Base-by-base conservation (phyloP, 2,797 vertebrate genomes). In the Paguma larvata region DNA sequence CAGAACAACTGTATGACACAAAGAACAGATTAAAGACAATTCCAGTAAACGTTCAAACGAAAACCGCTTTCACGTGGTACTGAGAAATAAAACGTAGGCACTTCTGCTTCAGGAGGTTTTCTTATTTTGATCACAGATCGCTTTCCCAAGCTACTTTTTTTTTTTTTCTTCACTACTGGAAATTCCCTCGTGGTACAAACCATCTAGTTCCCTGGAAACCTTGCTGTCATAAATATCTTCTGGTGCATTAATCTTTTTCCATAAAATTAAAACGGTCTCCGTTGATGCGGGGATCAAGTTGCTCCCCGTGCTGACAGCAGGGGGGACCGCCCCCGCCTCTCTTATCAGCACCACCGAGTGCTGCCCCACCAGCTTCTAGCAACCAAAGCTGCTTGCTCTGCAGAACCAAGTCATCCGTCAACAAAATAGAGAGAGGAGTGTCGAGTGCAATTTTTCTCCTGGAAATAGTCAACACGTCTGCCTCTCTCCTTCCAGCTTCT, bases 81-180 rank as follows among this genome's bases (percentile, higher is more conserved):
- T 96, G 79, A 92, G 95, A 95, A 97, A 96, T 14, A 94, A 97
- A 98, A 97, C 12, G n/a, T 92, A 98, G 97, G 95, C 95, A 97
- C 97, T 98, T 98, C 92, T 96, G 79, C 96, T 98, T 98, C 86
- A 94, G 87, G 70, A 95, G 94, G 75, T 70, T 96, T 73, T 96
- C 88, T 21, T 48, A 73, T 68, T 85, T 96, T 85, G 93, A 94
- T 97, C 91, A 51, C 95, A 83, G 82, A 78, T 16, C 30, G 51
- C 85, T 96, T 91, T 89, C 97, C 90, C 86, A 95, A 95, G 96
- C 56, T 59, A 0, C 75, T 95, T 63, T 15, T 83, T 67, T 94
- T 56, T 53, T 56, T 56, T 59, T 59, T 53, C 18, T 48, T 83
- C 56, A 23, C 73, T 63, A 15, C 83, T 23, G 67, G 77, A 70